Evolutionary conservation across 1,140 invertebrate species (phyloP), one percentile per base, ranked within the genome.

Genomic region (Olivierus martensii): DNA sequence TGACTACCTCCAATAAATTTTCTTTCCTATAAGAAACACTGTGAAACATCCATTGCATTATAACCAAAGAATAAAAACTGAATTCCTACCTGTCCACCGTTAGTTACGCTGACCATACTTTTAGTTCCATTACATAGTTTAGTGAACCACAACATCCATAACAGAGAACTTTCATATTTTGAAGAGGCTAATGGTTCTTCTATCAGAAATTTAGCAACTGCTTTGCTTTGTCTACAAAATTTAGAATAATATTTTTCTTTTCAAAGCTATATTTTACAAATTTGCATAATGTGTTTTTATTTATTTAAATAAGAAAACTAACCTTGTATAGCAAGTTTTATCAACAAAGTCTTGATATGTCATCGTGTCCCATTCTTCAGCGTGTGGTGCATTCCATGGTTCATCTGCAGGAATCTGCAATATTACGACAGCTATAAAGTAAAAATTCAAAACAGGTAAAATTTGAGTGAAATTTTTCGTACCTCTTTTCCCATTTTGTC

Each of bases 91-190:
- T 41, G 44, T 21, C 14, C 68, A 9, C 67, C 69, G 56, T 66
- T 64, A 19, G 61, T 62, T 11, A 66, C 66, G 2, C 62, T 64
- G 42, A 63, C 63, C 28, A 70, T 69, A 28, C 63, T 22, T 28
- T 61, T 56, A 0, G 56, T 54, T 34, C 68, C 67, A 18, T 66
- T 65, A 46, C 63, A 63, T 17, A 64, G 57, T 50, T 62, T 63
- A 14, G 69, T 47, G 54, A 70, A 71, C 67, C 67, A 70, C 7
- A 71, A 49, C 19, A 68, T 63, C 65, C 67, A 70, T 9, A 71
- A 58, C 15, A 67, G 48, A 2, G 69, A 71, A 21, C 64, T 59
- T 57, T 70, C 67, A 43, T 65, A 64, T 6, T 4, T 4, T 28
- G 28, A 28, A 9, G 28, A 28, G 9, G 28, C 28, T 28, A 28